Evolutionary conservation across 2,797 vertebrate genomes (phyloP).

Genomic region (Mareca strepera): DNA sequence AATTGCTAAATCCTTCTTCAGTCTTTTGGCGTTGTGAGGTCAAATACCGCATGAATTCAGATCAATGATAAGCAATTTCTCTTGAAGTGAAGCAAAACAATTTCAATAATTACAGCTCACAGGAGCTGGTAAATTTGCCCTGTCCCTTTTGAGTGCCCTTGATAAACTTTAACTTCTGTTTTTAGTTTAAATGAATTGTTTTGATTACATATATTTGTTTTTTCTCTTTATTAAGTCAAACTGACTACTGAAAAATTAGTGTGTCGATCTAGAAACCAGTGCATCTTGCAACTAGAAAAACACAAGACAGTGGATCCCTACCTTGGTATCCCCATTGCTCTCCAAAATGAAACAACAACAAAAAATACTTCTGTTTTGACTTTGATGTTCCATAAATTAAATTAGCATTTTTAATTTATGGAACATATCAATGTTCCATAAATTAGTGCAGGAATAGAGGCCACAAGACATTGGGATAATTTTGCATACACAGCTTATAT

Average conservation of each 20-base stretch:
- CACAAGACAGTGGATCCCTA: slow-evolving; percentile 30
- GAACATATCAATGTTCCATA: background rate
- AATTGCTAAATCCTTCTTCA: background rate
- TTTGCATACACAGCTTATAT: background rate
- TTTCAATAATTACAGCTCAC: slow-evolving; percentile 9
- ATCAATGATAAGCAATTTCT: slow-evolving; percentile 6
- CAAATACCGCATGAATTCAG: background rate
- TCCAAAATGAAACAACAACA: background rate
- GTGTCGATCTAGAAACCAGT: slow-evolving; percentile 60
- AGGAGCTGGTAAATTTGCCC: background rate
- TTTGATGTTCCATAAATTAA: slow-evolving; percentile 36
- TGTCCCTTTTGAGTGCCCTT: background rate
- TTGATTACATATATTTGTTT: slow-evolving; percentile 41
- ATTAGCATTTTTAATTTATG: background rate
- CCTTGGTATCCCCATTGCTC: slow-evolving; percentile 15
- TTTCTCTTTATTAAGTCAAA: slow-evolving; percentile 60
- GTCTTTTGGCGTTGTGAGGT: background rate
- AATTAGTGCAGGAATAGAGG: background rate
- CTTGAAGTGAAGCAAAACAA: slow-evolving; percentile 20
- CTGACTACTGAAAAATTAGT: slow-evolving; percentile 67
- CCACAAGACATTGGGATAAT: background rate
- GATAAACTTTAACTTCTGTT: background rate
- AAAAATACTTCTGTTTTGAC: slow-evolving; percentile 62
- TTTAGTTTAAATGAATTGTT: slow-evolving; percentile 4
- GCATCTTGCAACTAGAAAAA: slow-evolving; percentile 64